Base-by-base conservation (phyloP, 2,113 vertebrate species). In the Hyperopisus bebe region DNA sequence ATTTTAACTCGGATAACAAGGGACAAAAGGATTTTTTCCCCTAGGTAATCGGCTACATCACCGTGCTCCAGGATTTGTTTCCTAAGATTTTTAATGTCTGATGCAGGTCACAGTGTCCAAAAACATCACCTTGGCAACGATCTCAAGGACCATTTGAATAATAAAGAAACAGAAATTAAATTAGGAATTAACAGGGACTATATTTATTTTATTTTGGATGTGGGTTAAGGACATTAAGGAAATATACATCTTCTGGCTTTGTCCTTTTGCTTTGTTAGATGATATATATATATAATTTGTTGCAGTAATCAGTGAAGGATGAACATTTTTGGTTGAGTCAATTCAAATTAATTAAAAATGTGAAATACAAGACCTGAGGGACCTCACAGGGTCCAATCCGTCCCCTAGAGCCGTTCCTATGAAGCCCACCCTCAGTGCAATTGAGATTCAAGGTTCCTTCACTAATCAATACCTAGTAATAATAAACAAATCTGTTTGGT, bases 391-490 rank as follows among this genome's bases (percentile, higher is more conserved):
- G 9, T 31, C 27, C 62, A 31, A 13, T 70, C 27, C 0, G 62
- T 70, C 27, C 62, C 62, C 62, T 70, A 31, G 89, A 58, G 24
- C 24, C 31, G 74, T 21, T 62, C 10, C 7, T 58, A 35, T 62
- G 39, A 62, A 39, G 44, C 44, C 31, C 39, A 89, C 74, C 51
- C 89, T 89, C n/a, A 21, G 46, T 39, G 74, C 31, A 35, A 35
- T 80, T 21, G 35, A 80, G 66, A 42, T 55, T 82, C 77, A 84
- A 89, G 80, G 89, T 89, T 88, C 27, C 44, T 53, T 85, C 89
- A n/a, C 17, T 83, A 44, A 85, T 89, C 89, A 89, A 89, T 89
- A 62, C 7, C 77, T 85, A 15, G n/a, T 46, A 35, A 89, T 89
- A 39, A 89, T 89, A 55, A 89, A 84, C 51, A 84, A 39, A 84